Conservation (phyloP, 2,888 invertebrate genomes). For the Muscina levida region DNA sequence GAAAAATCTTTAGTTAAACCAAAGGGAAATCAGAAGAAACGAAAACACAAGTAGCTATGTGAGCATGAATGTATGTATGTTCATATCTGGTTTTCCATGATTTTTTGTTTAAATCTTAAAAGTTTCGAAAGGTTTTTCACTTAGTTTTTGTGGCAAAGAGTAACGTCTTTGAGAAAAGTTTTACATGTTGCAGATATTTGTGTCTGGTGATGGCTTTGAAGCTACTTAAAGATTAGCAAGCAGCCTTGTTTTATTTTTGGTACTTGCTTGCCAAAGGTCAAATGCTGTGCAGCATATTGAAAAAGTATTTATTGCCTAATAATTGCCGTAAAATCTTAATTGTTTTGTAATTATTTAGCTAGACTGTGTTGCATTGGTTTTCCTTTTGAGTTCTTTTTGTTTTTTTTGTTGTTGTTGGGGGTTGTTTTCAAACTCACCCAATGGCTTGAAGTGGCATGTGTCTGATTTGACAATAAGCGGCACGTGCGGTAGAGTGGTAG, state of each 20-base stretch:
- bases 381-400: too few species aligned
- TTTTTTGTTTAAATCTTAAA: neutral
- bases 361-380: too few species aligned
- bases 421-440: neutral
- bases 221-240: neutral
- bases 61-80: neutral
- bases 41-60: too few species aligned
- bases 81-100: neutral
- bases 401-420: too few species aligned
- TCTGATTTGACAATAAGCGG: slow-evolving; percentile 12
- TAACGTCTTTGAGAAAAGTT: too few species aligned
- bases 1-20: slow-evolving; percentile 20
- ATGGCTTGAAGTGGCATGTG: neutral
- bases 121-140: neutral
- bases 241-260: neutral
- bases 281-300: neutral
- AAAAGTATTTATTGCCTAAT: neutral
- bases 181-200: too few species aligned
- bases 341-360: too few species aligned
- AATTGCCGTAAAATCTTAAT: neutral
- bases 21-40: neutral
- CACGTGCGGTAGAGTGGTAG: too few species aligned
- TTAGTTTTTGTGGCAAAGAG: too few species aligned
- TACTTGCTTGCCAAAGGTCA: neutral
- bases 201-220: too few species aligned